Conservation (phyloP, 2,797 vertebrate species). For the Natrix natrix region DNA sequence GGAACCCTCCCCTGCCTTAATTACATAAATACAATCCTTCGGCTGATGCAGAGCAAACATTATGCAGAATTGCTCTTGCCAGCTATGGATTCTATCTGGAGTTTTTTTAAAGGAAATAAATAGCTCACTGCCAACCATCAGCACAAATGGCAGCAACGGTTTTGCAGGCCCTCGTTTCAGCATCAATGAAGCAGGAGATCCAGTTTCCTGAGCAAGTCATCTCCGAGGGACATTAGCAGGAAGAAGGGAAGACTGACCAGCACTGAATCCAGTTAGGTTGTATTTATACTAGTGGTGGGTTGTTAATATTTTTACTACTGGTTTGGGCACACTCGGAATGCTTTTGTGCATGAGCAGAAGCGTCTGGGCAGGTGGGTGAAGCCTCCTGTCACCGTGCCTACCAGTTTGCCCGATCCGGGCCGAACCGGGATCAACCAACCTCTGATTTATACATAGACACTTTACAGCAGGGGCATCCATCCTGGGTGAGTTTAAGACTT, state of each 20-base stretch:
- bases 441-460: slow-evolving; percentile 31
- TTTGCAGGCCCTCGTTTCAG: not conserved
- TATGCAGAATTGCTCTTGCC: slow-evolving; percentile 40
- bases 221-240: not conserved
- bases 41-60: slow-evolving; percentile 55
- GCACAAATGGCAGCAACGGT: not conserved
- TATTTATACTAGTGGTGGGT: slow-evolving; percentile 22
- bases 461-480: slow-evolving; percentile 26
- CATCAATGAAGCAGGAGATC: not conserved
- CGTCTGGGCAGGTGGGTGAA: too few relatives aligned
- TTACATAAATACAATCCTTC: slow-evolving; percentile 59
- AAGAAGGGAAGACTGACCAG: not conserved
- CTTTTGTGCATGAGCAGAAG: too few relatives aligned
- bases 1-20: slow-evolving; percentile 45
- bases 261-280: slow-evolving; percentile 27
- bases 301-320: too few relatives aligned
- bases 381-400: too few relatives aligned
- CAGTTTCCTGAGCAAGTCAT: not conserved
- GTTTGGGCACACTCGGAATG: too few relatives aligned
- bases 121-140: not conserved
- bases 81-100: slow-evolving; percentile 47
- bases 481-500: not conserved
- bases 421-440: too few relatives aligned
- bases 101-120: slow-evolving; percentile 33
- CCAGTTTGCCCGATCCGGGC: too few relatives aligned